A percentile compares a stretch with the other conserved stretches of the same genome.
These are phyloP conservation scores for Plestiodon gilberti DNA, from an alignment of 2,113 vertebrate species.

Conservation along the genomic window DNA sequence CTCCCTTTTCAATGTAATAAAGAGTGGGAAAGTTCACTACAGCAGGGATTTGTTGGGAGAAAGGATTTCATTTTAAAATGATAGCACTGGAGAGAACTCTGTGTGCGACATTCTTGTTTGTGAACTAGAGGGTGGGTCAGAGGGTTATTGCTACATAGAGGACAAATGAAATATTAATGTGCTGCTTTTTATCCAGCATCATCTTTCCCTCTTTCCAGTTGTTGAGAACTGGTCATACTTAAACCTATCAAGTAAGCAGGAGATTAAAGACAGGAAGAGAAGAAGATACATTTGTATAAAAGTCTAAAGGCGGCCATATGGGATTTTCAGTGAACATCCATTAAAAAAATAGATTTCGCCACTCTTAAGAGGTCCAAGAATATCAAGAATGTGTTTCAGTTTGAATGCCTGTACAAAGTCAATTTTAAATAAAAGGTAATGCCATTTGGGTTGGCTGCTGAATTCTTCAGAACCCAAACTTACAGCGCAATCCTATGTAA, in stretches of 20 bases:
- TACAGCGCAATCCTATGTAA: no score
- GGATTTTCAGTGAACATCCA: not conserved
- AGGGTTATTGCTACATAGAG: not conserved
- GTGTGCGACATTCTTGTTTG: not conserved
- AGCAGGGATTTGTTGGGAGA: not conserved
- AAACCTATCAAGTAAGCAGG: not conserved
- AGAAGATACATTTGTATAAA: not conserved
- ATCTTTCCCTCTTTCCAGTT: not conserved
- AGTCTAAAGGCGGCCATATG: not conserved
- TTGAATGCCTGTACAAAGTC: not conserved
- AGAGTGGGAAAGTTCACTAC: not conserved
- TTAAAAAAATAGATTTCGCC: not conserved
- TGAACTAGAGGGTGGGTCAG: not conserved
- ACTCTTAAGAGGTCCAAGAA: fast-evolving
- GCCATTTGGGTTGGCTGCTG: not conserved
- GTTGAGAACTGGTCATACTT: not conserved
- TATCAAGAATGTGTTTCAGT: not conserved
- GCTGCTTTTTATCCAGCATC: not conserved
- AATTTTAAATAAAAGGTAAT: not conserved
- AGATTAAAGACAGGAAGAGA: not conserved
- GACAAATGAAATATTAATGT: not conserved
- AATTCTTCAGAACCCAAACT: not conserved
- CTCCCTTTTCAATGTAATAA: not conserved
- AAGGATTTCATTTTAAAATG: not conserved
- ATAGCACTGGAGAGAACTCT: not conserved